Conservation (phyloP, 2,113 vertebrate species). For the Telmatochromis sp. region DNA sequence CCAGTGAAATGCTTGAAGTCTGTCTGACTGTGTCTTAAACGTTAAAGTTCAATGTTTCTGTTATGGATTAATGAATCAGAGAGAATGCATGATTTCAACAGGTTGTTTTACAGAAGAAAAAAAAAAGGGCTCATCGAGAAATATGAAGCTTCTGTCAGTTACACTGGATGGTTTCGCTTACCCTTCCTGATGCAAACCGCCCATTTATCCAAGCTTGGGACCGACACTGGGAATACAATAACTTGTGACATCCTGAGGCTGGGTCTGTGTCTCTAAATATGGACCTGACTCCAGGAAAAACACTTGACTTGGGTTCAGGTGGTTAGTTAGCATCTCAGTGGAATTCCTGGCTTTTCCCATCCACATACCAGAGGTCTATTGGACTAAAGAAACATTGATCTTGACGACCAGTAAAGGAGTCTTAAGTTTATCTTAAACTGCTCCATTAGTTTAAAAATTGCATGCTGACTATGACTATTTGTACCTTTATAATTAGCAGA, state of each 20-base stretch:
- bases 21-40: background rate
- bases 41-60: background rate
- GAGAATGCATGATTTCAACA: background rate
- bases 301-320: background rate
- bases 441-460: background rate
- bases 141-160: background rate
- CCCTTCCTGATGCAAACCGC: background rate
- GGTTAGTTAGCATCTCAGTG: background rate
- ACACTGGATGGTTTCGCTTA: background rate
- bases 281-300: background rate
- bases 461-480: background rate
- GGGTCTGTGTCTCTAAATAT: background rate
- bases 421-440: background rate
- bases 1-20: background rate
- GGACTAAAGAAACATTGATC: background rate
- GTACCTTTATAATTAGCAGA: background rate
- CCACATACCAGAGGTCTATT: background rate
- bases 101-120: background rate
- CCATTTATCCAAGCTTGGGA: background rate
- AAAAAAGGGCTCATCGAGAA: background rate
- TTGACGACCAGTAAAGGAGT: background rate
- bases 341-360: background rate
- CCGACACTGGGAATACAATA: background rate
- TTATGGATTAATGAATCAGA: background rate
- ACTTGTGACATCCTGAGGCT: background rate